Evolutionary conservation across 2,113 vertebrate species (phyloP), one percentile per base, ranked within the genome.

Genomic region (Synodontis membranacea): DNA sequence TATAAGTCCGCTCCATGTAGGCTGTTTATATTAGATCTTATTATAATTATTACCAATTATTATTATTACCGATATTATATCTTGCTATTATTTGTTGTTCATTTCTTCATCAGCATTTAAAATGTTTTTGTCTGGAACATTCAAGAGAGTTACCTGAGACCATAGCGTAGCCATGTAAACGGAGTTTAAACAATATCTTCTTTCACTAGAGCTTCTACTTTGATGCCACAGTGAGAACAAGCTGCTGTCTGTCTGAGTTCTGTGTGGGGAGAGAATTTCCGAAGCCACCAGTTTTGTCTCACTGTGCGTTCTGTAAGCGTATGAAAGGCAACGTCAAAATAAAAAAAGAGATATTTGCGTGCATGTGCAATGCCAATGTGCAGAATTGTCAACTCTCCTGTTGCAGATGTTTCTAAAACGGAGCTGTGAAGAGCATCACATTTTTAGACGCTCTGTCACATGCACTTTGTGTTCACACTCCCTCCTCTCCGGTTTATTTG

Each of bases 361-460:
- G 68, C 75, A 60, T 84, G 82, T 84, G 82, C 48, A 76, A 84
- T 68, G 58, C 74, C 88, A 84, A 86, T 90, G 88, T 84, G 80
- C 86, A 81, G 50, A 86, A 87, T 89, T 84, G 79, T 87, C 80
- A 87, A 60, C 74, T 87, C 82, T 84, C 46, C 75, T 87, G 81
- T 78, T 88, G 86, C 86, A 88, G 86, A 83, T 89, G 85, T 89
- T 89, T 68, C 82, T 85, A 86, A 89, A 89, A 80, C 44, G 64
- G 80, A 85, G 82, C 72, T 66, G 81, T 60, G 81, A 87, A 90
- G 80, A 87, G 82, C 62, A 81, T 87, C 80, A 79, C 79, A 66
- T 83, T 87, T 58, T 48, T 56, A 56, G 52, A 82, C 28, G 42
- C 82, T 64, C 80, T 68, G 50, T 50, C 83, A 85, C 50, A 62